Conservation (phyloP, 2,797 vertebrate genomes). For the Liparis tanakae region DNA sequence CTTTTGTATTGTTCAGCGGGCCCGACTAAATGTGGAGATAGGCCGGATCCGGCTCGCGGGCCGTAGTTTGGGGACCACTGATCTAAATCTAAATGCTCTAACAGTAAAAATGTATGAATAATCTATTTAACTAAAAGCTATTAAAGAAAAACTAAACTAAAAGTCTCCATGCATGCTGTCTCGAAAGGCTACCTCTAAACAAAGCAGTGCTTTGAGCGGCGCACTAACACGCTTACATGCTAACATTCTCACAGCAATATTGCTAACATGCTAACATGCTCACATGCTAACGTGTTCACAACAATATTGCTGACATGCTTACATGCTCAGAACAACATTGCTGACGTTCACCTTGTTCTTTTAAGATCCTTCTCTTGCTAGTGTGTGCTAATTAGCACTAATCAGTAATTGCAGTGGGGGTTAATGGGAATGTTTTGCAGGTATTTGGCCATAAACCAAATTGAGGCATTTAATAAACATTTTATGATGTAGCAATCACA, state of each 20-base stretch:
- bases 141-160: not conserved
- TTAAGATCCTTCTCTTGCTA: not conserved
- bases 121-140: not conserved
- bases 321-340: not conserved
- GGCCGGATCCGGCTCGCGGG: too few relatives aligned
- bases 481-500: not conserved
- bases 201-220: not conserved
- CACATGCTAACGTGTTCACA: not conserved
- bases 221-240: not conserved
- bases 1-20: too few relatives aligned
- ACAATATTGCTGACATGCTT: not conserved
- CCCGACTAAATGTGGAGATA: too few relatives aligned
- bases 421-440: conserved; percentile 3
- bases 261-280: not conserved
- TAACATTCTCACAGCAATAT: not conserved
- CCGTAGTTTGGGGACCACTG: too few relatives aligned
- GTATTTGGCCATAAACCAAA: conserved; percentile 2
- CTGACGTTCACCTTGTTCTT: not conserved
- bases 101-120: not conserved
- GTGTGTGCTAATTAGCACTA: not conserved
- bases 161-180: not conserved
- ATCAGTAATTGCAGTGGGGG: not conserved
- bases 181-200: not conserved
- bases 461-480: not conserved
- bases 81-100: not conserved